Conservation (phyloP, 2,113 vertebrate genomes). For the Callocephalon fimbriatum region DNA sequence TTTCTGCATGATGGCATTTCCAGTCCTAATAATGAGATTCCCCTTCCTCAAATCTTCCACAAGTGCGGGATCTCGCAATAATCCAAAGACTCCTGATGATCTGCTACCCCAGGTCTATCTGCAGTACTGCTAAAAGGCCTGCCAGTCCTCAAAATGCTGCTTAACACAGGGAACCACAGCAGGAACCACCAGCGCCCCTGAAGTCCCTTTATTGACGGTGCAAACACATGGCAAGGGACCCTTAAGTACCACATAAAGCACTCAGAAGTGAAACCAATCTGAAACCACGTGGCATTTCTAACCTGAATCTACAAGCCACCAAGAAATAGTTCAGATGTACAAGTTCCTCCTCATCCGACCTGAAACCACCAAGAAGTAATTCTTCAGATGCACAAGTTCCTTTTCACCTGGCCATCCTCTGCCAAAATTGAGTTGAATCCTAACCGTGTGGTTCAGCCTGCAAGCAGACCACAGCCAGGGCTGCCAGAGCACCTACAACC, state of each 20-base stretch:
- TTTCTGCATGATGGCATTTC: not conserved
- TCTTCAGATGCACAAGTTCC: not conserved
- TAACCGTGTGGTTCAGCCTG: rapidly evolving
- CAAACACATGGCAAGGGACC: not conserved
- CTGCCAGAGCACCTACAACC: not conserved
- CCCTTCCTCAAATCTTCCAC: not conserved
- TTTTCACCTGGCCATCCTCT: not conserved
- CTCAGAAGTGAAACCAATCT: not conserved
- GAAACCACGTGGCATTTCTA: not conserved
- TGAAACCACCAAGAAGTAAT: not conserved
- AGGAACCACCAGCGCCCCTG: not conserved
- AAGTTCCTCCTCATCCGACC: not conserved
- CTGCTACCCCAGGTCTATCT: not conserved
- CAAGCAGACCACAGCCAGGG: not conserved
- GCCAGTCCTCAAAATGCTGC: not conserved
- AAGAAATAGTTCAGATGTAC: not conserved
- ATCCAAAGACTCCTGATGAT: rapidly evolving
- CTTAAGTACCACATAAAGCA: not conserved
- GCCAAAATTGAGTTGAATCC: not conserved
- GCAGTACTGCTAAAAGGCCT: not conserved
- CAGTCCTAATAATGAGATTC: not conserved
- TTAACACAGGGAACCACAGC: rapidly evolving
- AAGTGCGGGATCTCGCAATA: not conserved
- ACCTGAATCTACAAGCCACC: not conserved
- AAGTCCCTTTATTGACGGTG: rapidly evolving